Conservation (phyloP, 1,140 invertebrate genomes). For the Homarus americanus region DNA sequence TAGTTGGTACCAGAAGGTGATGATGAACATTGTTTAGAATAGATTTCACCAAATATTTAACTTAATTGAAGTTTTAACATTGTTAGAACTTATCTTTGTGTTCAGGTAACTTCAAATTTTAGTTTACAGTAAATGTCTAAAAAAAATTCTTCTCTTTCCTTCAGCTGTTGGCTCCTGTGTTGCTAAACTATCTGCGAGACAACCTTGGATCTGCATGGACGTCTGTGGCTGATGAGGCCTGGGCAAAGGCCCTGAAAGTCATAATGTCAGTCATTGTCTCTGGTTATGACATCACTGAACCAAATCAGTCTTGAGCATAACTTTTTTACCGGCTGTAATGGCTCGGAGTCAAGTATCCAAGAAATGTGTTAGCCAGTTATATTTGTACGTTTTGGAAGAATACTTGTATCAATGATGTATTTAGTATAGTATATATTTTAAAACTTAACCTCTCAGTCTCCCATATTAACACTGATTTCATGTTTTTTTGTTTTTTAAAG, state of each 20-base stretch:
- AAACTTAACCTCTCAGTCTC: background rate
- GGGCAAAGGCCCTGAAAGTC: conserved; percentile 38
- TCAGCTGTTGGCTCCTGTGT: conserved; percentile 39
- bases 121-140: too few relatives aligned
- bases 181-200: conserved; percentile 28
- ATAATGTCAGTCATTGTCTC: conserved; percentile 27
- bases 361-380: background rate
- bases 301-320: background rate
- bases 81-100: too few relatives aligned
- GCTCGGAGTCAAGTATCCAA: background rate
- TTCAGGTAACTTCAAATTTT: too few relatives aligned
- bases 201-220: conserved; percentile 48
- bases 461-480: background rate
- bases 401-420: background rate
- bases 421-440: background rate
- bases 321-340: background rate
- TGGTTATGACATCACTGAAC: conserved; percentile 13
- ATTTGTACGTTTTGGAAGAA: background rate
- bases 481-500: too few relatives aligned
- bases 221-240: conserved; percentile 48
- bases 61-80: too few relatives aligned
- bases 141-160: too few relatives aligned
- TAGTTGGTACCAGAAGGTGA: too few relatives aligned
- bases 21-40: too few relatives aligned
- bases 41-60: too few relatives aligned